Conservation (phyloP, 30 jellyfish, hydroid and myxozoan genomes). For the Catostylus mosaicus region DNA sequence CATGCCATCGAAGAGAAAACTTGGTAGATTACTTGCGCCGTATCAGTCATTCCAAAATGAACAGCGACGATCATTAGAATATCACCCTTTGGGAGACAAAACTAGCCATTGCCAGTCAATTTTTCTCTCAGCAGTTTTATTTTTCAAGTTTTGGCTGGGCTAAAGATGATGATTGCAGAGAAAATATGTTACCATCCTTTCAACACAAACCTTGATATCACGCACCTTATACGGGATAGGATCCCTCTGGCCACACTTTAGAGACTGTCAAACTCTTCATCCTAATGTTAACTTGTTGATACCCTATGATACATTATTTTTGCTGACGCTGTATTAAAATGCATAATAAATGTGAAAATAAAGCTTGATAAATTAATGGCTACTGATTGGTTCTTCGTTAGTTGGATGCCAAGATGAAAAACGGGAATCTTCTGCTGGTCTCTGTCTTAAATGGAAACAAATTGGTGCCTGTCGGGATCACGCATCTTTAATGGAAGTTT, state of each 20-base stretch:
- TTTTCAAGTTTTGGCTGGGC: no score
- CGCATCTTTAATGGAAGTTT: constrained; percentile 21
- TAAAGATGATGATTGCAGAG: no score
- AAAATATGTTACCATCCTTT: no score
- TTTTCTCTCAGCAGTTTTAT: no score
- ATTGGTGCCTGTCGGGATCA: constrained; percentile 47
- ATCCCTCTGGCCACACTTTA: neutral
- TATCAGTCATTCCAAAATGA: no score
- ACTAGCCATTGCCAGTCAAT: no score
- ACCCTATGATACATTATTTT: neutral
- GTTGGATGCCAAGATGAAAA: constrained; percentile 46
- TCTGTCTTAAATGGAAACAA: constrained; percentile 40
- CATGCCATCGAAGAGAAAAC: no score
- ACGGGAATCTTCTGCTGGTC: constrained; percentile 47
- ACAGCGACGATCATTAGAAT: no score
- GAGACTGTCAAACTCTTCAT: neutral
- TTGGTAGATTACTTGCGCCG: no score
- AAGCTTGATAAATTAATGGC: neutral
- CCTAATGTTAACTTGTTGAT: neutral
- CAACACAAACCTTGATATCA: no score
- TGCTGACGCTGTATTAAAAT: neutral
- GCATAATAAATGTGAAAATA: neutral
- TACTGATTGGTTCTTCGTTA: neutral
- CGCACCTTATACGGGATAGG: neutral
- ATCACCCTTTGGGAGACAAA: no score